These are phyloP conservation scores for Pseudomugil gertrudae DNA, from an alignment of 2,797 vertebrate species.

Conservation along the genomic window DNA sequence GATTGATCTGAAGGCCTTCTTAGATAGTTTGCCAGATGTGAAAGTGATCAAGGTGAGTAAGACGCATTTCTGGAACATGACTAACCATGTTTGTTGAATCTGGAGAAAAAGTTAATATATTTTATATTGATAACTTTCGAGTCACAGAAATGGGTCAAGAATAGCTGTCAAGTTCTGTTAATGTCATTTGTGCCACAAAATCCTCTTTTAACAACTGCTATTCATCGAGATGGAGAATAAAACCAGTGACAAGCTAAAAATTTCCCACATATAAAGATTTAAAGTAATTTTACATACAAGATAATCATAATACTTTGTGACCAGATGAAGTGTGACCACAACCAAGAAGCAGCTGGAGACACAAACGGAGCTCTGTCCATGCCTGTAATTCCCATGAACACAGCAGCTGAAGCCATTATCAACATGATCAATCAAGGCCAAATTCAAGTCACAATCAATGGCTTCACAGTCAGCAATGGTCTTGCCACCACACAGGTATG, in stretches of 20 bases:
- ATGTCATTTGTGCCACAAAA: background rate
- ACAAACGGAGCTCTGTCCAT: constrained; percentile 91
- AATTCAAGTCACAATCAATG: constrained; percentile 98
- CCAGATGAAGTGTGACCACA: constrained; percentile 95
- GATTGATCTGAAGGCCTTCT: constrained; percentile 96
- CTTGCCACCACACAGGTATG: constrained; percentile 97
- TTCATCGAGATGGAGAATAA: no score
- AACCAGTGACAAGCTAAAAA: no score
- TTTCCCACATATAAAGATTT: no score
- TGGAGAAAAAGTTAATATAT: background rate
- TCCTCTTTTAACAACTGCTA: no score
- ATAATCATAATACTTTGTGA: background rate
- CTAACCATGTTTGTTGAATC: background rate
- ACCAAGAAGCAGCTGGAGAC: constrained; percentile 86
- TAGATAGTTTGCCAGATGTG: constrained; percentile 97
- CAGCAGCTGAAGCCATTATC: constrained; percentile 97
- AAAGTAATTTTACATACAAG: no score
- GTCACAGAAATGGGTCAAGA: no score
- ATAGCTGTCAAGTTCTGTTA: background rate
- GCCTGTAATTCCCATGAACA: constrained; percentile 99
- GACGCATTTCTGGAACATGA: background rate
- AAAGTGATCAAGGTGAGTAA: constrained; percentile 94
- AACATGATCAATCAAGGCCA: constrained; percentile 99
- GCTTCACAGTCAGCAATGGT: constrained; percentile 97
- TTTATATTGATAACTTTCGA: background rate